These are phyloP conservation scores for Neosilurus hyrtlii DNA, from an alignment of 2,797 vertebrate genomes.

Conservation along the genomic window DNA sequence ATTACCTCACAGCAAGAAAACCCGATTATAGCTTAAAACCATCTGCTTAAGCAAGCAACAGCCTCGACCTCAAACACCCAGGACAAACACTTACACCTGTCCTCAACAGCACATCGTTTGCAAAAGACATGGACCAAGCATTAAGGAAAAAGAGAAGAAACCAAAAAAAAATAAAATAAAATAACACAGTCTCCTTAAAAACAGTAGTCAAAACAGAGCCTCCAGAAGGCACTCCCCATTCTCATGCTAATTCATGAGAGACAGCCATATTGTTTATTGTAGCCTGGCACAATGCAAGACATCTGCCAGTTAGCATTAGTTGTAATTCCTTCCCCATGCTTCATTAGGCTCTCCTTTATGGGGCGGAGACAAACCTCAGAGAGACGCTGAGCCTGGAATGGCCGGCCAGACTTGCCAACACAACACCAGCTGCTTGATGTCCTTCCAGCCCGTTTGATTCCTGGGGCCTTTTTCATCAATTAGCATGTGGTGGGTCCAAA, in stretches of 20 bases:
- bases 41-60: slow-evolving; percentile 29
- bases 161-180: slow-evolving; percentile 34
- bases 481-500: slow-evolving; percentile 79
- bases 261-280: slow-evolving; percentile 82
- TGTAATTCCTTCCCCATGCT: slow-evolving; percentile 86
- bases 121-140: slow-evolving; percentile 37
- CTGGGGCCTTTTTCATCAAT: slow-evolving; percentile 82
- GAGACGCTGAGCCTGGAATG: slow-evolving; percentile 50
- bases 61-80: slow-evolving; percentile 34
- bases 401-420: slow-evolving; percentile 64
- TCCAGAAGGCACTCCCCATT: slow-evolving; percentile 74
- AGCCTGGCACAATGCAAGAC: slow-evolving; percentile 77
- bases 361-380: slow-evolving; percentile 76
- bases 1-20: slow-evolving; percentile 13
- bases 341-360: slow-evolving; percentile 85
- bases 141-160: slow-evolving; percentile 50
- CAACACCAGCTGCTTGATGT: slow-evolving; percentile 82
- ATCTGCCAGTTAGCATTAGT: slow-evolving; percentile 80
- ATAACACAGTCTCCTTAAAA: slow-evolving; percentile 56
- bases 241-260: slow-evolving; percentile 76
- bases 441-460: slow-evolving; percentile 92
- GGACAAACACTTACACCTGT: slow-evolving; percentile 47
- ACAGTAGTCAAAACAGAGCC: slow-evolving; percentile 76
- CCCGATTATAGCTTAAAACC: slow-evolving; percentile 16
- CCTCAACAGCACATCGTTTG: slow-evolving; percentile 41